Evolutionary conservation across 2,888 invertebrate species (phyloP).

Genomic region (Tachina grossa): DNA sequence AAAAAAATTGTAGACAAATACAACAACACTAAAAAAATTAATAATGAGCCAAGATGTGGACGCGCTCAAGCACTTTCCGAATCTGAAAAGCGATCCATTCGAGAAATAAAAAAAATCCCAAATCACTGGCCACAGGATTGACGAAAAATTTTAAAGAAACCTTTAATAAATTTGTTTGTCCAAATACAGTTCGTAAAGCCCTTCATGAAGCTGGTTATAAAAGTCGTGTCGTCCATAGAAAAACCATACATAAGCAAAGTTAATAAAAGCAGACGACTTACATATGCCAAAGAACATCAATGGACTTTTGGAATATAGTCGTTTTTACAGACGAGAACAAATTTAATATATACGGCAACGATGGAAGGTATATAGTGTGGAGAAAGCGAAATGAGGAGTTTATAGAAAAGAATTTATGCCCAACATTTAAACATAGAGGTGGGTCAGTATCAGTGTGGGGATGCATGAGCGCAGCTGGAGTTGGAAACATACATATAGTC

Average conservation of each 20-base stretch:
- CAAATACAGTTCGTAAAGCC: not conserved
- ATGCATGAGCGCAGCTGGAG: no score
- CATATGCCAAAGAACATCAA: no score
- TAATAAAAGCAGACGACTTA: no score
- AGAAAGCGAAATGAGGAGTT: no score
- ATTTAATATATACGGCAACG: no score
- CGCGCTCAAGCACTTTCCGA: conserved; percentile 1
- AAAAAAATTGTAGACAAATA: not conserved
- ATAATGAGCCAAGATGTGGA: not conserved
- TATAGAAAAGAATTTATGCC: no score
- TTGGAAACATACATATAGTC: no score
- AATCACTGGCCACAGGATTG: not conserved
- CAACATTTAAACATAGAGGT: no score
- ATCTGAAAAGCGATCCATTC: not conserved
- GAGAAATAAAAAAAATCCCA: not conserved
- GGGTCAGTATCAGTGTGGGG: no score
- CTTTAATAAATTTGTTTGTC: not conserved
- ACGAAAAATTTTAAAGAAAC: not conserved
- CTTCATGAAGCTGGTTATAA: not conserved
- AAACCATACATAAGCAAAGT: conserved; percentile 1
- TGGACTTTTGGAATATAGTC: no score
- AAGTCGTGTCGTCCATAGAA: not conserved
- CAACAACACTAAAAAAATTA: not conserved
- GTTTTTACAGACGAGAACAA: no score
- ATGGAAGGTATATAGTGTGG: no score